Evolutionary conservation across 2,113 vertebrate genomes (phyloP).

Genomic region (Oreotrochilus melanogaster): DNA sequence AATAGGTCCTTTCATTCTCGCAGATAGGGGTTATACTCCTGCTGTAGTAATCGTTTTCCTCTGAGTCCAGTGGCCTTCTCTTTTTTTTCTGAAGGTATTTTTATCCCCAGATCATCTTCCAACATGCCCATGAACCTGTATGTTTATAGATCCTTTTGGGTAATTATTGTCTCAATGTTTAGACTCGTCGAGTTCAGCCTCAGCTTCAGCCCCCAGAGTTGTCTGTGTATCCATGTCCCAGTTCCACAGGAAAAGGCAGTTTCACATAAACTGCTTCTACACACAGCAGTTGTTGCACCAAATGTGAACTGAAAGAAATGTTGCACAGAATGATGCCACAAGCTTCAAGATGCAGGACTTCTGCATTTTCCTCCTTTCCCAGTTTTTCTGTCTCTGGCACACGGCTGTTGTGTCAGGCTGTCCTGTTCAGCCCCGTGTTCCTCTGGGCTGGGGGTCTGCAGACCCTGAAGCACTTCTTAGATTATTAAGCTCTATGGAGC

Average conservation of each 20-base stretch:
- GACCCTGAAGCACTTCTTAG: background rate
- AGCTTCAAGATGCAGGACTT: background rate
- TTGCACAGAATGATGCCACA: background rate
- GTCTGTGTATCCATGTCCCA: accelerated
- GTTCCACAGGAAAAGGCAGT: background rate
- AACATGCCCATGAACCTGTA: background rate
- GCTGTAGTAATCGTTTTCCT: background rate
- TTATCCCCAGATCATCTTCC: background rate
- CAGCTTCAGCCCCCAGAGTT: background rate
- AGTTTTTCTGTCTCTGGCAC: background rate
- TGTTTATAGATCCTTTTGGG: background rate
- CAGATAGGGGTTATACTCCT: background rate
- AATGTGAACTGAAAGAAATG: background rate
- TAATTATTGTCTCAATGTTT: background rate
- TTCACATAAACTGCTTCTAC: background rate
- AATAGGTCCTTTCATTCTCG: background rate
- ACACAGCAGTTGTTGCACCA: background rate
- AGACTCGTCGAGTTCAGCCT: background rate
- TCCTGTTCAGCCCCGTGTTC: accelerated
- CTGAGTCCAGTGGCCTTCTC: background rate
- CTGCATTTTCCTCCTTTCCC: background rate
- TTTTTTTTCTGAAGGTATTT: background rate
- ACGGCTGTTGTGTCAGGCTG: accelerated
- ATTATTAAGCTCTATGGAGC: background rate
- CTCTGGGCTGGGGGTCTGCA: background rate